These are phyloP conservation scores for Ennomos erosarius DNA, from an alignment of 2,888 invertebrate species.

Conservation along the genomic window DNA sequence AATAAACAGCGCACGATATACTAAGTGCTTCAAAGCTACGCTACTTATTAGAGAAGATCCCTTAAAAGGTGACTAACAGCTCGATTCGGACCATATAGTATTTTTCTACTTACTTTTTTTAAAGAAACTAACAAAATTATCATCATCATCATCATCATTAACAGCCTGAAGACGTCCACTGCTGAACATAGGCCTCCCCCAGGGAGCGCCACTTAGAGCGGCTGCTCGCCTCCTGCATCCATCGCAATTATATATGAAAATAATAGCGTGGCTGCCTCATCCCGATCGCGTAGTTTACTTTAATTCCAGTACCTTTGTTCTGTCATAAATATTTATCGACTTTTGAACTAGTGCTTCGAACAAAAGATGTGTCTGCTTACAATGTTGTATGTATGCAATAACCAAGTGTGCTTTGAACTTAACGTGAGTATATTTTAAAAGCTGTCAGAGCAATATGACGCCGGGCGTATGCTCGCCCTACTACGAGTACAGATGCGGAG, in stretches of 20 bases:
- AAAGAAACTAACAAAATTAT: neutral
- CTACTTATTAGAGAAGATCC: too few species aligned
- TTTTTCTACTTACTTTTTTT: slow-evolving; percentile 1
- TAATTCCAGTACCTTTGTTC: slow-evolving; percentile 19
- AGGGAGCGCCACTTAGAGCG: too few species aligned
- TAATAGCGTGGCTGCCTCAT: slow-evolving; percentile 4
- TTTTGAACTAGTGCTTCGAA: slow-evolving; percentile 28
- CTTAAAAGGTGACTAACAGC: too few species aligned
- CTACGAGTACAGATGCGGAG: slow-evolving; percentile 21
- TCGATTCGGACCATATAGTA: neutral
- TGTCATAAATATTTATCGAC: slow-evolving; percentile 27
- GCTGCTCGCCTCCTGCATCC: too few species aligned
- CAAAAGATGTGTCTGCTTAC: slow-evolving; percentile 35
- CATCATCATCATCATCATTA: too few species aligned
- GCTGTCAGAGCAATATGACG: slow-evolving; percentile 80
- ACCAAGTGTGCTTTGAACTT: slow-evolving; percentile 52
- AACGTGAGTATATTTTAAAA: slow-evolving; percentile 76
- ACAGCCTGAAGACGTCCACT: too few species aligned
- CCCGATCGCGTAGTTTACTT: slow-evolving; percentile 19
- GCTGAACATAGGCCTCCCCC: too few species aligned
- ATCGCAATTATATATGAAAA: slow-evolving; percentile 9
- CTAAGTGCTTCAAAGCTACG: too few species aligned
- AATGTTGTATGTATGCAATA: slow-evolving; percentile 40
- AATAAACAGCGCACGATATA: too few species aligned
- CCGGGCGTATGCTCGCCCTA: slow-evolving; percentile 48